Evolutionary conservation across 37 sponge, comb jelly and placozoan genomes (phyloP).

Genomic region (Oopsacas minuta): DNA sequence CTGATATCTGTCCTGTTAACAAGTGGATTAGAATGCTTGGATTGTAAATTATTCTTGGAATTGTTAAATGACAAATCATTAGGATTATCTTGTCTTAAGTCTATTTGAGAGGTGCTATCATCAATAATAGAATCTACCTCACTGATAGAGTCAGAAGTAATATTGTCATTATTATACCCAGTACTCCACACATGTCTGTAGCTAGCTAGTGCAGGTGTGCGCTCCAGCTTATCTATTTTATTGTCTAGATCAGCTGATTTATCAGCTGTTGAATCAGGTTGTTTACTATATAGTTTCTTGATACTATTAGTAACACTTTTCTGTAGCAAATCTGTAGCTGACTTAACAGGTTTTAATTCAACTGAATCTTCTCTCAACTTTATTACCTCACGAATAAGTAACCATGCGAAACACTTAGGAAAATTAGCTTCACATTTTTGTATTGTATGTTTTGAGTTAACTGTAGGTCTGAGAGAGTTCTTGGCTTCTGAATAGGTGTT

Average conservation of each 20-base stretch:
- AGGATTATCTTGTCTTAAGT: not conserved
- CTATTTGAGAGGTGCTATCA: not conserved
- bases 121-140: not conserved
- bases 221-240: not conserved
- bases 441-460: not conserved
- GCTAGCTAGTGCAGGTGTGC: not conserved
- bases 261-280: not conserved
- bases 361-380: not conserved
- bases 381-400: not conserved
- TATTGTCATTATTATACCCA: not conserved
- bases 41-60: not conserved
- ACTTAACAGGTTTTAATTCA: not conserved
- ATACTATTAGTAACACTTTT: not conserved
- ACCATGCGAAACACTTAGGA: not conserved
- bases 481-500: constrained; percentile 68
- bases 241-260: not conserved
- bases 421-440: not conserved
- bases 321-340: not conserved
- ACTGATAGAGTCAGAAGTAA: not conserved
- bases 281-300: not conserved
- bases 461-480: constrained; percentile 28
- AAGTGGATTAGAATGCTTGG: not conserved
- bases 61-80: not conserved
- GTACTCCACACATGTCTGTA: constrained; percentile 7
- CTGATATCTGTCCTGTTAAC: not conserved